Conservation (phyloP, 2,113 vertebrate genomes). For the Istiophorus platypterus region DNA sequence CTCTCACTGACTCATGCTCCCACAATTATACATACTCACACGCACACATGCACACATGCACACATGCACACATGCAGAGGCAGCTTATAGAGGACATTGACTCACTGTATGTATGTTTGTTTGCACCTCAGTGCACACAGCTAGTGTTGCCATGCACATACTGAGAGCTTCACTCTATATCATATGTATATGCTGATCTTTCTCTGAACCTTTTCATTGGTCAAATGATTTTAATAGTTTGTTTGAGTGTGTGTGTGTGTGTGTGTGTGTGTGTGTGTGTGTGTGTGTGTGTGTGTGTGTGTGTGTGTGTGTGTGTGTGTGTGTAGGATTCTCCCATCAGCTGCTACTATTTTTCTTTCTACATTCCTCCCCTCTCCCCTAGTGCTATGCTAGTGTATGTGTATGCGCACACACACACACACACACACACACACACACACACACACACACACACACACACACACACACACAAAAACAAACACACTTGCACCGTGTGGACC, state of each 20-base stretch:
- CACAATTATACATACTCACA: constrained; percentile 40
- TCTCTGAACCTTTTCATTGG: constrained; percentile 37
- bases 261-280: constrained; percentile 15
- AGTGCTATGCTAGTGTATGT: constrained; percentile 53
- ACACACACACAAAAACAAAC: constrained; percentile 42
- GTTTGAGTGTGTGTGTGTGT: no score
- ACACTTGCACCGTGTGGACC: constrained; percentile 41
- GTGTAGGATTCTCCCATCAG: constrained; percentile 58
- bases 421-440: constrained; percentile 37
- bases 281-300: constrained; percentile 36
- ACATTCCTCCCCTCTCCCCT: constrained; percentile 63
- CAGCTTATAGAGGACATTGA: constrained; percentile 28
- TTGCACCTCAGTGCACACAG: constrained; percentile 28
- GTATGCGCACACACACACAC: constrained; percentile 58
- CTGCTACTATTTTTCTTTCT: constrained; percentile 72
- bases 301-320: constrained; percentile 40
- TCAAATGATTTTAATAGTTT: constrained; percentile 61
- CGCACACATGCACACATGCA: constrained; percentile 33
- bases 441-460: constrained; percentile 26
- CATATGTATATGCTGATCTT: constrained; percentile 13
- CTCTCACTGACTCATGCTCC: constrained; percentile 36
- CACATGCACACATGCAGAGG: constrained; percentile 15
- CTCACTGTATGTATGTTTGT: constrained; percentile 14
- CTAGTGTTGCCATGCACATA: constrained; percentile 33
- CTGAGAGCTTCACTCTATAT: constrained; percentile 12